A percentile compares a stretch with the other conserved stretches of the same genome.
Conservation (phyloP, 2,888 invertebrate genomes). For the Euzophera pinguis region DNA sequence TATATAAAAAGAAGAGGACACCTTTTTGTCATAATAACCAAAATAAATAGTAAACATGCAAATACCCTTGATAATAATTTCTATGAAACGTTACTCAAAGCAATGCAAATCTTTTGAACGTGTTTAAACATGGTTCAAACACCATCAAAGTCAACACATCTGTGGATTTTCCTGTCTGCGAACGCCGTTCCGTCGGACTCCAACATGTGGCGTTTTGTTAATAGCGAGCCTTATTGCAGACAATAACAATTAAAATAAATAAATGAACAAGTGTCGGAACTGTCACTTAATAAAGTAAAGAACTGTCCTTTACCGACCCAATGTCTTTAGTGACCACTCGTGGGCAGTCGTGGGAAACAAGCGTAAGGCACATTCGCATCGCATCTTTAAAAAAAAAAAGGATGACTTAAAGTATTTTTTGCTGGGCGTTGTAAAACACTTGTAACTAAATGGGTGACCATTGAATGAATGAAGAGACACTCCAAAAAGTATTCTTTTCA, state of each 20-base stretch:
- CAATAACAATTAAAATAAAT: slow-evolving; percentile 26
- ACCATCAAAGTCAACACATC: slow-evolving; percentile 40
- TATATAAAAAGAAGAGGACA: no score
- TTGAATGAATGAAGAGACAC: slow-evolving; percentile 47
- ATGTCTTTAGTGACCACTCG: slow-evolving; percentile 45
- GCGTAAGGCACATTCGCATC: slow-evolving; percentile 60
- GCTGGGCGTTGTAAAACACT: slow-evolving; percentile 64
- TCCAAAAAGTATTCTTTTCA: slow-evolving; percentile 47
- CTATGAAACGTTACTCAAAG: not conserved
- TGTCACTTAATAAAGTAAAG: slow-evolving; percentile 63
- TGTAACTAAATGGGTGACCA: slow-evolving; percentile 53
- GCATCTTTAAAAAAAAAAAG: slow-evolving; percentile 42
- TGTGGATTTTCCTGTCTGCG: slow-evolving; percentile 29
- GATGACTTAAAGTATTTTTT: slow-evolving; percentile 52
- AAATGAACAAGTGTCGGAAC: slow-evolving; percentile 47
- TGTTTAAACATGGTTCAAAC: slow-evolving; percentile 27
- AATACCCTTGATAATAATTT: not conserved
- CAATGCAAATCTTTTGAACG: slow-evolving; percentile 11
- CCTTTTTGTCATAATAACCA: no score
- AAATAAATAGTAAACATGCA: no score
- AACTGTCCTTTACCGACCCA: slow-evolving; percentile 36
- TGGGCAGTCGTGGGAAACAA: slow-evolving; percentile 72
- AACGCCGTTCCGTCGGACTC: slow-evolving; percentile 25
- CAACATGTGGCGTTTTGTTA: slow-evolving; percentile 67
- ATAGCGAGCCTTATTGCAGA: slow-evolving; percentile 37